Evolutionary conservation across 1,140 invertebrate genomes (phyloP).

Genomic region (Papilio helenus): DNA sequence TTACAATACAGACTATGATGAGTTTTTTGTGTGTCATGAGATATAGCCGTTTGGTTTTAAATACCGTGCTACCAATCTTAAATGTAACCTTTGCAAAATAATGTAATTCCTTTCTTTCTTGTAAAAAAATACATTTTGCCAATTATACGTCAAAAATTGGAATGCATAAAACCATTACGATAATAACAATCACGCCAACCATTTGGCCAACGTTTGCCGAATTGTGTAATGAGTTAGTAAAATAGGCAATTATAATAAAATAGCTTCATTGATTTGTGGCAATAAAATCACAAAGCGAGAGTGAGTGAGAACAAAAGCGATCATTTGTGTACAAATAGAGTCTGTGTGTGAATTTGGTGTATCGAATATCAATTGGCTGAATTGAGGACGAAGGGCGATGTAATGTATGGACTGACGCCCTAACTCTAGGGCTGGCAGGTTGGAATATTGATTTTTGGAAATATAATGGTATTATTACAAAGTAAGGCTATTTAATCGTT

Average conservation of each 20-base stretch:
- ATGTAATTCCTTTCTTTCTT: too few relatives aligned
- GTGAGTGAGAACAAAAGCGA: constrained; percentile 62
- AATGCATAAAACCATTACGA: constrained; percentile 15
- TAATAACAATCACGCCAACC: constrained; percentile 17
- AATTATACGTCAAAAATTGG: not conserved
- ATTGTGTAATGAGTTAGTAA: constrained; percentile 23
- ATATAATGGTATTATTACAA: too few relatives aligned
- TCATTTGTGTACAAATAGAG: constrained; percentile 67
- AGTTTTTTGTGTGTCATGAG: too few relatives aligned
- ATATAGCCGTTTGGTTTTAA: too few relatives aligned
- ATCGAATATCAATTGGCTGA: constrained; percentile 77
- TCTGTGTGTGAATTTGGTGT: constrained; percentile 76
- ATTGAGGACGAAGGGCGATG: constrained; percentile 53
- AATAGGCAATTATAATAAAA: constrained; percentile 50
- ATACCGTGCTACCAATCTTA: too few relatives aligned
- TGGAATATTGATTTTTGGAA: constrained; percentile 44
- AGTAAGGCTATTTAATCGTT: not conserved
- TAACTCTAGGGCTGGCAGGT: constrained; percentile 43
- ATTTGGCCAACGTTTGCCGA: constrained; percentile 18
- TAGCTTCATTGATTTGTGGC: constrained; percentile 47
- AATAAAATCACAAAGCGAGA: constrained; percentile 60
- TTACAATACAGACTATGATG: too few relatives aligned
- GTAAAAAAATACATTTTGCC: too few relatives aligned
- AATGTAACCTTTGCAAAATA: too few relatives aligned
- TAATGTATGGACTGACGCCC: constrained; percentile 56